phyloP scores from a whole-genome alignment of 2,113 vertebrate species.

The Excalfactoria chinensis region DNA sequence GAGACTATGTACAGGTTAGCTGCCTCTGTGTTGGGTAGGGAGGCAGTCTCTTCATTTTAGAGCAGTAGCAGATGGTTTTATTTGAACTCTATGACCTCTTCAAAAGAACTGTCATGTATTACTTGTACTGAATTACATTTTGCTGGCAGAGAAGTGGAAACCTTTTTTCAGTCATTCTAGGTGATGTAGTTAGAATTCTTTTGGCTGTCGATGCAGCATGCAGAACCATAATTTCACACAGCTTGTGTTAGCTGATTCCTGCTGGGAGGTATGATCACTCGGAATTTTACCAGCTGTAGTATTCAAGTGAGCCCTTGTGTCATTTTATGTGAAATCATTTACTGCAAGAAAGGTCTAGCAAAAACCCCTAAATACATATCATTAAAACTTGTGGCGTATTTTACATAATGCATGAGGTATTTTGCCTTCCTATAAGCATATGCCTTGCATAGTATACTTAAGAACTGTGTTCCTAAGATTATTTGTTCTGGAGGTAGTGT shows the following conservation, averaged over 20 bases:
- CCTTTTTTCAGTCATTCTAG: slow-evolving; percentile 7
- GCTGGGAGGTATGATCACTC: neutral
- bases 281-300: neutral
- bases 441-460: neutral
- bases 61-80: slow-evolving; percentile 54
- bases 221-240: slow-evolving; percentile 25
- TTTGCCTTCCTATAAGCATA: neutral
- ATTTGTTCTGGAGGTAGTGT: neutral
- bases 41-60: slow-evolving; percentile 4
- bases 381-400: neutral
- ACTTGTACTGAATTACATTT: slow-evolving; percentile 21
- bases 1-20: neutral
- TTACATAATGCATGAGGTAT: neutral
- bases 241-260: slow-evolving; percentile 33
- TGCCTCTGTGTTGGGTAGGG: neutral
- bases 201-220: neutral
- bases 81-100: slow-evolving; percentile 26
- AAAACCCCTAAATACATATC: neutral
- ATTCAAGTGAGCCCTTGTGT: neutral
- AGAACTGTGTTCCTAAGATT: neutral
- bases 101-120: slow-evolving; percentile 22
- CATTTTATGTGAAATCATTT: neutral
- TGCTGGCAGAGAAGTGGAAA: slow-evolving; percentile 20
- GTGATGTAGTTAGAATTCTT: neutral
- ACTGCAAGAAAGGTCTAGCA: neutral